These are phyloP conservation scores for Catharus minimus DNA, from an alignment of 2,113 vertebrate species.

Conservation along the genomic window DNA sequence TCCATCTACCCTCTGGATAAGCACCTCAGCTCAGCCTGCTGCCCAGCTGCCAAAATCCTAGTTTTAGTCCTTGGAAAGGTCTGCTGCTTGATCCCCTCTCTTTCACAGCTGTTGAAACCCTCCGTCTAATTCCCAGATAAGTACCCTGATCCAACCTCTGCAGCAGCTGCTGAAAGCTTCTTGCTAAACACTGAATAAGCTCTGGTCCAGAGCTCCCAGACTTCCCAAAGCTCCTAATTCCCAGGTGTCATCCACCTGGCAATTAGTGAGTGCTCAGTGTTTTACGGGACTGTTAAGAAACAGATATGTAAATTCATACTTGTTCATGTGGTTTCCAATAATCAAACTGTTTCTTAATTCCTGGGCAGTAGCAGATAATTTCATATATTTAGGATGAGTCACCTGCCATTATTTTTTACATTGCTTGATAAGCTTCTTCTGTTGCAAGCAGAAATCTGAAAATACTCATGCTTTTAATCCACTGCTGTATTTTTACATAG, in stretches of 20 bases:
- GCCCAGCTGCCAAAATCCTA: slow-evolving; percentile 54
- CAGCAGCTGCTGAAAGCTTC: slow-evolving; percentile 47
- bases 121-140: slow-evolving; percentile 46
- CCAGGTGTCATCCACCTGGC: slow-evolving; percentile 59
- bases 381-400: neutral
- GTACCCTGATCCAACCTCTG: slow-evolving; percentile 34
- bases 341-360: neutral
- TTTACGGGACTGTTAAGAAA: slow-evolving; percentile 7
- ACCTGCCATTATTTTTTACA: neutral
- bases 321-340: neutral
- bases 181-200: slow-evolving; percentile 6
- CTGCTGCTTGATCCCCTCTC: slow-evolving; percentile 28
- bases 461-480: neutral
- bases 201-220: neutral
- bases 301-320: neutral
- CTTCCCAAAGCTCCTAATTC: slow-evolving; percentile 4
- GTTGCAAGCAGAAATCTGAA: neutral
- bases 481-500: slow-evolving; percentile 26
- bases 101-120: slow-evolving; percentile 61
- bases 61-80: slow-evolving; percentile 42
- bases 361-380: neutral
- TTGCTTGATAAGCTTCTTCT: neutral
- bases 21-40: slow-evolving; percentile 35
- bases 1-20: slow-evolving; percentile 33
- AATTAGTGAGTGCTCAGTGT: neutral